Percentiles rank a stretch among this genome's conserved stretches.
phyloP scores from a whole-genome alignment of 37 sponge, comb jelly and placozoan species.

The Agelas oroides region DNA sequence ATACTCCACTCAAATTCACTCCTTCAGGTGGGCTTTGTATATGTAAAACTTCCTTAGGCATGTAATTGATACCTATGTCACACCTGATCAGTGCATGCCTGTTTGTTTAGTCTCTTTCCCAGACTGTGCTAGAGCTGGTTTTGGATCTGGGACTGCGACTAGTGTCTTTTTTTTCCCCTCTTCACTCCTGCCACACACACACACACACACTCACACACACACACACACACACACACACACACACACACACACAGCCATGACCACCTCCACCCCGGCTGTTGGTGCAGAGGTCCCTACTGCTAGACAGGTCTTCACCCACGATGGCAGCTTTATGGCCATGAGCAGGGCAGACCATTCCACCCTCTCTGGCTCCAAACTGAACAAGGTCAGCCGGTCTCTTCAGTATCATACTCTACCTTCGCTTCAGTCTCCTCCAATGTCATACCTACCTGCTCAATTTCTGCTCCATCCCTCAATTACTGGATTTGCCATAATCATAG shows the following conservation, averaged over 20 bases:
- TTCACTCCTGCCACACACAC: constrained; percentile 23
- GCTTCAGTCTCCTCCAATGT: too few species aligned
- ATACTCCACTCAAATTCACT: not conserved
- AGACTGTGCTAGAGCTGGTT: too few species aligned
- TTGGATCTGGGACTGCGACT: too few species aligned
- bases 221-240: constrained; percentile 58
- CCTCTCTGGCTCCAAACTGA: not conserved
- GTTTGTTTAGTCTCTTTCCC: too few species aligned
- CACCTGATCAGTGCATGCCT: too few species aligned
- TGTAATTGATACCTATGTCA: too few species aligned
- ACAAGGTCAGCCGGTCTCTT: not conserved
- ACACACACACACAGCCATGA: constrained; percentile 23
- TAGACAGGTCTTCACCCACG: not conserved
- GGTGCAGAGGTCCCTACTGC: not conserved
- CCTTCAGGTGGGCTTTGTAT: not conserved
- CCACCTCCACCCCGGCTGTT: not conserved
- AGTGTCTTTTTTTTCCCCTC: not conserved
- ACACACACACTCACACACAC: constrained; percentile 56
- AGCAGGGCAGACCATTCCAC: not conserved
- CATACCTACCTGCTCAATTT: too few species aligned
- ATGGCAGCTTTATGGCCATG: constrained; percentile 14
- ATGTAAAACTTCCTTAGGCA: too few species aligned
- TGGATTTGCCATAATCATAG: too few species aligned
- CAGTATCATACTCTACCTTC: not conserved
- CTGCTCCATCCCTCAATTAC: too few species aligned